Percentiles rank a stretch among this genome's conserved stretches.
phyloP scores from a whole-genome alignment of 1,140 invertebrate species.

The Heterodera schachtii region DNA sequence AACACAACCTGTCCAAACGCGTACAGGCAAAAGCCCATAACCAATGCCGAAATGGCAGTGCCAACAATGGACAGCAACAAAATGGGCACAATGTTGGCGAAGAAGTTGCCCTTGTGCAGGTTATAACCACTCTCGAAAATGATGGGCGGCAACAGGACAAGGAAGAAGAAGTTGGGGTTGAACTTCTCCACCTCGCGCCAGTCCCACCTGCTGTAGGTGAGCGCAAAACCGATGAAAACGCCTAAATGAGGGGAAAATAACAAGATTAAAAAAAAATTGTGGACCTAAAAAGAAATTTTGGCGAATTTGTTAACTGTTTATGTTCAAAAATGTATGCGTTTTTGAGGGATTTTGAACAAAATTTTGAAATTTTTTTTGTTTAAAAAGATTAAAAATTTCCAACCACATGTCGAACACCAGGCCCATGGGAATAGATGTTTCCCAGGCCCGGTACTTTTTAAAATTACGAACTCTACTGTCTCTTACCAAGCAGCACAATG shows the following conservation, averaged over 20 bases:
- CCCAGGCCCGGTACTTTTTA: no score
- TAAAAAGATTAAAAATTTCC: not conserved
- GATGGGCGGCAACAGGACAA: conserved; percentile 94
- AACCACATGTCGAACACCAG: no score
- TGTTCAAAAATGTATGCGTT: no score
- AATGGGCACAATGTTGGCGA: conserved; percentile 93
- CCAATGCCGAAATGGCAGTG: conserved; percentile 87
- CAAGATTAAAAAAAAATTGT: conserved; percentile 53
- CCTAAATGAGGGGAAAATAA: conserved; percentile 10
- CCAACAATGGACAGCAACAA: conserved; percentile 84
- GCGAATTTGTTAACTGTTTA: no score
- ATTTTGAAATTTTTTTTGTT: no score
- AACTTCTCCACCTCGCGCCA: conserved; percentile 57
- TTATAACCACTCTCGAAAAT: conserved; percentile 90
- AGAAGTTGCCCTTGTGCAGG: conserved; percentile 94
- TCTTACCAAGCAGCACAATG: conserved; percentile 81
- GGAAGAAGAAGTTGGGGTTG: conserved; percentile 92
- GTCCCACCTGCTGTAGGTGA: conserved; percentile 57
- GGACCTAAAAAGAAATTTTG: no score
- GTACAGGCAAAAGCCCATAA: conserved; percentile 91
- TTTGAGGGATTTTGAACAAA: no score
- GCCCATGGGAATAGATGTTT: no score
- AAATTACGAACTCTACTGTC: no score
- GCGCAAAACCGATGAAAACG: conserved; percentile 51
- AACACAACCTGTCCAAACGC: conserved; percentile 77